A percentile compares a stretch with the other conserved stretches of the same genome.
These are phyloP conservation scores for Malurus splendens DNA, from an alignment of 2,797 vertebrate species.

Conservation along the genomic window DNA sequence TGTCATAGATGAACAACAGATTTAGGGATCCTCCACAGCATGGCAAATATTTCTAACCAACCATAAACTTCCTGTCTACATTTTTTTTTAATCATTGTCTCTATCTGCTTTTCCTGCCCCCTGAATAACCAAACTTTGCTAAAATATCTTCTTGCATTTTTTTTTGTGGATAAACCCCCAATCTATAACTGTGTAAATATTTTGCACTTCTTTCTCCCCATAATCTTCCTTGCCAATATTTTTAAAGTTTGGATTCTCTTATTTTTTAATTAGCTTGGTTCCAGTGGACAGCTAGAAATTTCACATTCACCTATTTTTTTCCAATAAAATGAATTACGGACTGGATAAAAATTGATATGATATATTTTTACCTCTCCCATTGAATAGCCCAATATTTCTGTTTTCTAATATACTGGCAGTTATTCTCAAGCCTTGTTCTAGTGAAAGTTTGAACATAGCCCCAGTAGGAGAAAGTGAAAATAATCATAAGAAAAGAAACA, in stretches of 20 bases:
- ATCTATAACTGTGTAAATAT: not conserved
- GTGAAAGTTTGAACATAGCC: not conserved
- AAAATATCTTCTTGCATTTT: not conserved
- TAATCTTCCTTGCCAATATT: not conserved
- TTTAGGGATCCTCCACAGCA: not conserved
- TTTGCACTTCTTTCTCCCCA: not conserved
- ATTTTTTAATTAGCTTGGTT: not conserved
- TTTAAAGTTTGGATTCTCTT: not conserved
- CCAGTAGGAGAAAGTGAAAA: not conserved
- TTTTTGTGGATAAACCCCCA: not conserved
- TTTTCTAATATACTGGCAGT: not conserved
- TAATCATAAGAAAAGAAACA: not conserved
- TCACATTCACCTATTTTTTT: not conserved
- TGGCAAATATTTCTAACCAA: not conserved
- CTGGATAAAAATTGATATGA: not conserved
- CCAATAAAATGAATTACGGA: not conserved
- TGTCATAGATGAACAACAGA: not conserved
- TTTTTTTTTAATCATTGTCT: accelerated
- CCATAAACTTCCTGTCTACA: accelerated
- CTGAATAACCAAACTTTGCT: not conserved
- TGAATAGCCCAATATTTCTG: not conserved
- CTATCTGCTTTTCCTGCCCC: not conserved
- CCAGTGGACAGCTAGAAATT: not conserved
- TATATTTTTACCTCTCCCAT: not conserved
- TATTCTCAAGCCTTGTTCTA: not conserved